A percentile compares a stretch with the other conserved stretches of the same genome.
phyloP scores from a whole-genome alignment of 92 coral and sea anemone genomes.

The Siderastrea siderea region DNA sequence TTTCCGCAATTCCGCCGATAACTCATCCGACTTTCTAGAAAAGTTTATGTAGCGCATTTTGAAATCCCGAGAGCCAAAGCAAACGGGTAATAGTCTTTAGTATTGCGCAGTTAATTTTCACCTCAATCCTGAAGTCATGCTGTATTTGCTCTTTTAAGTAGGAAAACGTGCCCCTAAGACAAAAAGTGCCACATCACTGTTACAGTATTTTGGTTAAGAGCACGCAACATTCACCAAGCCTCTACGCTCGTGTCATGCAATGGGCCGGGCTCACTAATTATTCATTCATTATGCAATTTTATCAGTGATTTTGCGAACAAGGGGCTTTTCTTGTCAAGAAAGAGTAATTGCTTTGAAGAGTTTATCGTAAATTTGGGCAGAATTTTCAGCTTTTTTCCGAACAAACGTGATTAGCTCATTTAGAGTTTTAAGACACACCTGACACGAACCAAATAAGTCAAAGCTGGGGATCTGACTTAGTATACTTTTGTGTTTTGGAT shows the following conservation, averaged over 20 bases:
- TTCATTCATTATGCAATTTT: slow-evolving; percentile 13
- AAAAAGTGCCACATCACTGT: neutral
- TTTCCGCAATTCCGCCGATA: too few species aligned
- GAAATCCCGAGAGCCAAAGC: too few species aligned
- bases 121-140: neutral
- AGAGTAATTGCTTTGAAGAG: neutral
- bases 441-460: neutral
- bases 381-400: neutral
- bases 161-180: neutral
- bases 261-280: neutral
- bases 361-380: neutral
- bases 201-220: neutral
- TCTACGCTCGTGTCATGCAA: slow-evolving; percentile 29
- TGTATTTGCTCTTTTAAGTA: neutral
- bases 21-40: too few species aligned
- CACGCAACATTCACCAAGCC: neutral
- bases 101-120: neutral
- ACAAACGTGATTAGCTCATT: neutral
- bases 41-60: too few species aligned
- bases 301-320: neutral
- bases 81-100: neutral
- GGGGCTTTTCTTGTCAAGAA: neutral
- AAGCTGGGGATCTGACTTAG: neutral
- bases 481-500: neutral
- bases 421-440: neutral